Base-by-base conservation (phyloP, 2,797 vertebrate genomes). In the Hoplostethus mediterraneus region DNA sequence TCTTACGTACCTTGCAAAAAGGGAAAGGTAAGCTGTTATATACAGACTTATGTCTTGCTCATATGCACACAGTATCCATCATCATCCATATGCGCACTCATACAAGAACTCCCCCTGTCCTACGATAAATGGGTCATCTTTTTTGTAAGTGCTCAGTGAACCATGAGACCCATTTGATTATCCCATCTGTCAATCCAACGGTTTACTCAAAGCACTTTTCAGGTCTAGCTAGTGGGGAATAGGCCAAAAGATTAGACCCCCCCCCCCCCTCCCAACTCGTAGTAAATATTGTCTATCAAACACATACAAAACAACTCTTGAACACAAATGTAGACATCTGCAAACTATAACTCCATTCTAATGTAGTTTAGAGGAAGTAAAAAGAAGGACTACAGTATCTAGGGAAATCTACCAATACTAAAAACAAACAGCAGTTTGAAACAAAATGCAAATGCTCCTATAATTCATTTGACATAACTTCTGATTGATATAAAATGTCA, bases 321-420 rank as follows among this genome's bases (percentile, higher is more conserved):
- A 89, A 87, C 80, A 79, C 86, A 83, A 87, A 79, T 63, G 63
- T 74, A 73, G 74, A 90, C 78, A 68, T 75, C 72, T 87, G 81
- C 83, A 83, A 81, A 73, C 90, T 90, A 91, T 16, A 82, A 83
- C 63, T 88, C 51, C 6, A 58, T 79, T 87, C 84, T 63, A 85
- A 79, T 75, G 77, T 54, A 82, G 73, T 61, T 81, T 80, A 79
- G 60, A 63, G 42, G 68, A 84, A 81, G 61, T 65, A 80, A 84
- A 73, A 63, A 67, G 75, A 83, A 85, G 80, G 38, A 33, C 31
- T 56, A 44, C 7, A 28, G 17, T 67, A 78, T 63, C 51, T 54
- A 83, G 61, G 72, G 75, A 74, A 49, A 63, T 73, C 89, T 92
- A 92, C 54, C 36, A 61, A 85, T 90, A 71, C 82, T 79, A 90